Evolutionary conservation across 2,113 vertebrate species (phyloP), one percentile per base, ranked within the genome.

Genomic region (Helogale parvula): DNA sequence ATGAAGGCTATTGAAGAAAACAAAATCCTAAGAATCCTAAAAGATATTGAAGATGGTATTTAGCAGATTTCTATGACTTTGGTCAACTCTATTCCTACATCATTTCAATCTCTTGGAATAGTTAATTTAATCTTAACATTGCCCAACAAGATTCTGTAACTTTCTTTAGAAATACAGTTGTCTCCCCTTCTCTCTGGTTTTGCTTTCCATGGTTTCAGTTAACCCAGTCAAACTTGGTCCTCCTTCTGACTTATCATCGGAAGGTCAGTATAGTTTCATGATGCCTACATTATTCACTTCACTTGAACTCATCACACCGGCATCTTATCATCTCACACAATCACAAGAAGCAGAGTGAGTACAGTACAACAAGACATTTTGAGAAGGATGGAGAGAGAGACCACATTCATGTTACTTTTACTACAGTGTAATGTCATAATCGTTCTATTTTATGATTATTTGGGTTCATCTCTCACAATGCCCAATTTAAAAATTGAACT

Each of bases 1-100:
- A 94, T 85, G 38, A 54, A 87, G 76, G 5, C 10, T 15, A 84
- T 66, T 93, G 65, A 79, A 72, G 54, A 97, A 90, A 87, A 45
- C 5, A 87, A 68, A 79, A 65, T 82, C 71, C 31, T 15, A 87
- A 63, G 74, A 94, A 72, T 15, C 35, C 79, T 92, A 35, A 81
- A 92, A 54, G 45, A 89, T 29, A 92, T 90, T 68, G 66, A 85
- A 12, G 95, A 96, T 33, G 88, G 29, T 52, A 86, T 27, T 41
- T 83, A 80, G 38, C 25, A 31, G 23, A 52, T 80, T 66, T 94
- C 81, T 27, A 47, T 41, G 76, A 60, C 29, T 81, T 85, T 1
- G n/a, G 31, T 21, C 19, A 1, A 14, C 79, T 84, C 63, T 86
- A 41, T 57, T 41, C 10, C 7, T 33, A 88, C 21, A 66, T 79